A percentile compares a stretch with the other conserved stretches of the same genome.
These are phyloP conservation scores for Trinorchestia longiramus DNA, from an alignment of 1,140 invertebrate species.

Conservation along the genomic window DNA sequence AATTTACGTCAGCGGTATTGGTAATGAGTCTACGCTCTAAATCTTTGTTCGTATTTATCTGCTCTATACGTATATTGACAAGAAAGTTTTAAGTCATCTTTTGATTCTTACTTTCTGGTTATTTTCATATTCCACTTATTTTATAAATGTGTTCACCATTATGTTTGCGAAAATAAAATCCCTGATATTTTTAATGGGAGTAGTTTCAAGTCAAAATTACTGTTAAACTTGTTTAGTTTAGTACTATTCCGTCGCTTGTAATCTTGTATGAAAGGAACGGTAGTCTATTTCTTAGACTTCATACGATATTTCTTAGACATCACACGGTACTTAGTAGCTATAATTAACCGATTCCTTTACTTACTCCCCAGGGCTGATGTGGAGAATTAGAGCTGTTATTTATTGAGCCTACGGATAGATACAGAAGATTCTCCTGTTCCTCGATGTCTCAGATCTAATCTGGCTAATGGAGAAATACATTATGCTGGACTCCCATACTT, in stretches of 20 bases:
- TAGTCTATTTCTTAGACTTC: no score
- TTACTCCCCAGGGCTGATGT: no score
- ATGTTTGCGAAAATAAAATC: background rate
- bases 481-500: no score
- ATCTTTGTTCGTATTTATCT: background rate
- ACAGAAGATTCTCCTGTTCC: no score
- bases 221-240: background rate
- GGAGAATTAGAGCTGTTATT: no score
- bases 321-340: no score
- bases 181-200: background rate
- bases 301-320: no score
- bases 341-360: no score
- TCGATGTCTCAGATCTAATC: no score
- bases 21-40: background rate
- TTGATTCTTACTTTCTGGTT: background rate
- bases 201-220: background rate
- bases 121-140: background rate
- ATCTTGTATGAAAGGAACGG: no score
- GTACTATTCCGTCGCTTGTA: background rate
- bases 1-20: background rate
- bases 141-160: background rate
- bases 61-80: background rate
- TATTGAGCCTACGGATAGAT: no score
- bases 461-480: no score
- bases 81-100: background rate